phyloP scores from a whole-genome alignment of 2,113 vertebrate genomes.

The Hiodon alosoides region DNA sequence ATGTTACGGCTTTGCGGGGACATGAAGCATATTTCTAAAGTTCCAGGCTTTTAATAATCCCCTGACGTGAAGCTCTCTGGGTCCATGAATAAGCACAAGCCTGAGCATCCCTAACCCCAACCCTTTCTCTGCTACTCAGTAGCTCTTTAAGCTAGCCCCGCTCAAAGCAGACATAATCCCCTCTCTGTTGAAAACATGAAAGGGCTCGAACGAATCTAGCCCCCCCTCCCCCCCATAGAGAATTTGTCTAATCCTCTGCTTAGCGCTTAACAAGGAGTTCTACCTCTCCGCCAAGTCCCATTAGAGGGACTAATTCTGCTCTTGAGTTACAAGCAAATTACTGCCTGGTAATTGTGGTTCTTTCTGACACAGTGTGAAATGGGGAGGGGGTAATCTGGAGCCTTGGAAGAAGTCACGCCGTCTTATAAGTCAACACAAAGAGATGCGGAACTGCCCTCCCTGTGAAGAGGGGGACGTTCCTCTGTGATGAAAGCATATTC shows the following conservation, averaged over 20 bases:
- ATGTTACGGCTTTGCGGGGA: background rate
- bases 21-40: slow-evolving; percentile 32
- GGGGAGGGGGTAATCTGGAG: slow-evolving; percentile 42
- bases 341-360: slow-evolving; percentile 76
- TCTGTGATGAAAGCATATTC: slow-evolving; percentile 6
- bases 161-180: slow-evolving; percentile 82
- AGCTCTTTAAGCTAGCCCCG: slow-evolving; percentile 77
- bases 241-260: slow-evolving; percentile 82
- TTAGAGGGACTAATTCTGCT: slow-evolving; percentile 79
- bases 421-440: background rate
- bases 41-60: slow-evolving; percentile 83
- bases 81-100: slow-evolving; percentile 69
- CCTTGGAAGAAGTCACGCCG: slow-evolving; percentile 8
- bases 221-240: slow-evolving; percentile 72
- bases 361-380: slow-evolving; percentile 66
- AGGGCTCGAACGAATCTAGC: slow-evolving; percentile 84
- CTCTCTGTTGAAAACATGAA: slow-evolving; percentile 85
- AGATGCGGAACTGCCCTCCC: background rate
- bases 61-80: slow-evolving; percentile 74
- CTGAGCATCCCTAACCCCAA: slow-evolving; percentile 72
- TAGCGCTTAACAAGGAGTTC: slow-evolving; percentile 85
- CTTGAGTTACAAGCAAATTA: slow-evolving; percentile 82
- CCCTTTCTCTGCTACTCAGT: slow-evolving; percentile 77
- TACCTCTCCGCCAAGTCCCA: slow-evolving; percentile 76
- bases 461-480: background rate